phyloP scores from a whole-genome alignment of 2,888 invertebrate species.

The Abrostola tripartita region DNA sequence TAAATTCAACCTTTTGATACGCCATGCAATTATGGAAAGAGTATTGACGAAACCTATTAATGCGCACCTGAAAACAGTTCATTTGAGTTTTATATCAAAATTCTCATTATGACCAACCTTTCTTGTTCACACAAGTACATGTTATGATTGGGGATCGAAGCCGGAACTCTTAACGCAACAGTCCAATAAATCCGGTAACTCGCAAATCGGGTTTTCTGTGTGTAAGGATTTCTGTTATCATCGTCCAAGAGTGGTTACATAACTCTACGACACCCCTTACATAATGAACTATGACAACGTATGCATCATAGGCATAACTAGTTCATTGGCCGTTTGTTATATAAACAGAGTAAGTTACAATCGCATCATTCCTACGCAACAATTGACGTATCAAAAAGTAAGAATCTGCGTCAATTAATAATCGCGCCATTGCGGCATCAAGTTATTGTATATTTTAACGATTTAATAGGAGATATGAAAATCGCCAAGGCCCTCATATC shows the following conservation, averaged over 20 bases:
- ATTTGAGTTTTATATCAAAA: not conserved
- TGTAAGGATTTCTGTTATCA: no score
- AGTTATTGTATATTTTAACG: constrained; percentile 27
- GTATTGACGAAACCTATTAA: constrained; percentile 81
- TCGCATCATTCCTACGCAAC: no score
- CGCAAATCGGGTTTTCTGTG: no score
- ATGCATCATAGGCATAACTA: not conserved
- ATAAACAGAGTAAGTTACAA: not conserved
- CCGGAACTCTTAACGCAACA: no score
- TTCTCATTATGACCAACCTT: no score
- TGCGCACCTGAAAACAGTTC: constrained; percentile 66
- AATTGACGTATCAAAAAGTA: constrained; percentile 3
- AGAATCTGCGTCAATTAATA: constrained; percentile 42
- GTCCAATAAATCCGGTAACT: no score
- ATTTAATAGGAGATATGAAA: constrained; percentile 41
- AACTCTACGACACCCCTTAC: no score
- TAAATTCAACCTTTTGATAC: constrained; percentile 85
- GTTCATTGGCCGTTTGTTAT: not conserved
- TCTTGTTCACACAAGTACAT: no score
- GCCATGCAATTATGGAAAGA: constrained; percentile 91
- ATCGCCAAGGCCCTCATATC: constrained; percentile 38
- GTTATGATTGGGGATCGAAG: no score
- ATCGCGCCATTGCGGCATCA: constrained; percentile 25
- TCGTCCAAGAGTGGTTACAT: no score
- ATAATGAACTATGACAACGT: no score